phyloP scores from a whole-genome alignment of 2,888 invertebrate species.

The Luperina testacea region DNA sequence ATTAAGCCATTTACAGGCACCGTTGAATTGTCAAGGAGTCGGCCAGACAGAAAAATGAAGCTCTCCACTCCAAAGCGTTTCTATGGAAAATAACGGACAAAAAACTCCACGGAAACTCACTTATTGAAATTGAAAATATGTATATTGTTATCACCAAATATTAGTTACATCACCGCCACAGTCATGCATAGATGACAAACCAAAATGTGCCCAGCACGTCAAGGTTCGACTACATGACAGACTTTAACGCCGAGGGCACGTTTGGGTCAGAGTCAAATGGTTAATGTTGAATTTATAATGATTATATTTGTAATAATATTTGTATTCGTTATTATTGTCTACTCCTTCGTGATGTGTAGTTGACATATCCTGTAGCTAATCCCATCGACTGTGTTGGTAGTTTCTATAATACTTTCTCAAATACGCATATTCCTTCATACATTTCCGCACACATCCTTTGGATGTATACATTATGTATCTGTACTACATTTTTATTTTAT shows the following conservation, averaged over 20 bases:
- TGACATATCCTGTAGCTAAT: neutral
- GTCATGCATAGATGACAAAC: too few relatives aligned
- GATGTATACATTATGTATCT: too few relatives aligned
- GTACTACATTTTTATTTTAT: too few relatives aligned
- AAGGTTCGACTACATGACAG: too few relatives aligned
- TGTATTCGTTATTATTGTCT: too few relatives aligned
- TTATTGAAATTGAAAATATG: neutral
- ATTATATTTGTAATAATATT: neutral
- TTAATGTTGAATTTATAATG: neutral
- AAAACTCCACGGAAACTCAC: neutral
- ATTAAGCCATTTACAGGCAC: neutral
- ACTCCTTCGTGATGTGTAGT: too few relatives aligned
- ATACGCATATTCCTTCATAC: neutral
- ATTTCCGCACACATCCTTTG: slow-evolving; percentile 6
- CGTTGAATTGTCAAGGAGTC: neutral
- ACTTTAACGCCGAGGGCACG: too few relatives aligned
- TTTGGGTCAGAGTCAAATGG: too few relatives aligned
- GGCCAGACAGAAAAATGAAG: neutral
- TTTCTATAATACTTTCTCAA: neutral
- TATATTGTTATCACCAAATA: neutral
- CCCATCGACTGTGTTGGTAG: neutral
- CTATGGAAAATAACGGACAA: neutral
- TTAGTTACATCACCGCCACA: neutral
- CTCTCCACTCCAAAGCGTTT: neutral
- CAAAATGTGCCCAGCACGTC: too few relatives aligned